Evolutionary conservation across 23 tunicate species (phyloP), one percentile per base, ranked within the genome.

Genomic region (Clavelina lepadiformis): DNA sequence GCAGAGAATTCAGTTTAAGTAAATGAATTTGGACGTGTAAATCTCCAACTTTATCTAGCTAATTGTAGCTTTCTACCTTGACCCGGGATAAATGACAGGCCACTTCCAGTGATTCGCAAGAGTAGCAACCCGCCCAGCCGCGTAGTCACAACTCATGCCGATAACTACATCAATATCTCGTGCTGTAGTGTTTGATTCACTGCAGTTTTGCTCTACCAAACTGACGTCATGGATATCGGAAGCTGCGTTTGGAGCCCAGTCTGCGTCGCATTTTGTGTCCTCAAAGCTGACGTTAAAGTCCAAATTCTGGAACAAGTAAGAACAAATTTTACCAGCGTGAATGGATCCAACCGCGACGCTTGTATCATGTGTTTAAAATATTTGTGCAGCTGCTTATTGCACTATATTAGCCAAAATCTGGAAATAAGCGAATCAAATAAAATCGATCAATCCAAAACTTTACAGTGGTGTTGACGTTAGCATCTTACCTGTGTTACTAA

Each of bases 21-120:
- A n/a, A n/a, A n/a, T n/a, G n/a, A n/a, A n/a, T n/a, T n/a, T n/a
- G n/a, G n/a, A n/a, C 49, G 49, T 15, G 49, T 15, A 41, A 11
- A 11, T 41, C 49, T 11, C 49, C 49, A 11, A 41, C 15, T 11
- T 15, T 41, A 41, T 41, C 49, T 15, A 41, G 15, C 15, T 15
- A 41, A 41, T 18, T 13, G 28, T n/a, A n/a, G 15, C 33, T 24
- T 51, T 21, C 55, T 65, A 89, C 97, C 97, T 81, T 20, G 64
- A 45, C 0, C 89, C 97, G 6, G 97, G 82, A 23, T 73, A 70
- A 31, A 89, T 31, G 0, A 68, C 58, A 4, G 80, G 80, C 97
- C 97, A 89, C 35, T 64, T 54, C 97, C 97, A 89, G 38, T 89
- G 83, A 50, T 63, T 70, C 5, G 80, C 79, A 2, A 89, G 63